A percentile compares a stretch with the other conserved stretches of the same genome.
Evolutionary conservation across 2,797 vertebrate genomes (phyloP).

Genomic region (Enteromius argenteus): DNA sequence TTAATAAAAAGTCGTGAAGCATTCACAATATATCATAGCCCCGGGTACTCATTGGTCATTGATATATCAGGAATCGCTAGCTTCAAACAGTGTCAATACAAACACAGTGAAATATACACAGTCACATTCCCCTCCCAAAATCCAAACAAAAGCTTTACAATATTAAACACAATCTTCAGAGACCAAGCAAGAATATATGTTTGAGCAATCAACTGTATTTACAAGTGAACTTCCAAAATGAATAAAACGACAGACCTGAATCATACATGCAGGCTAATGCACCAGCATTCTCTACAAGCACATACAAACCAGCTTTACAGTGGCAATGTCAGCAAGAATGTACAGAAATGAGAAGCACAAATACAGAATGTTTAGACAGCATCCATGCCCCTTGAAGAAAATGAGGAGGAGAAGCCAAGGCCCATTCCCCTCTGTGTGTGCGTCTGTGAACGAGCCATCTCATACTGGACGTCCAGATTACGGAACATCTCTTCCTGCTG

Average conservation of each 20-base stretch:
- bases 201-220: constrained; percentile 88
- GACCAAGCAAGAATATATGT: constrained; percentile 85
- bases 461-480: constrained; percentile 97
- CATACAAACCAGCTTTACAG: constrained; percentile 70
- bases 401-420: constrained; percentile 92
- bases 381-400: constrained; percentile 91
- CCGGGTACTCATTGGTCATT: background rate
- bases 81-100: constrained; percentile 70
- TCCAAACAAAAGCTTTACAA: constrained; percentile 61
- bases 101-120: constrained; percentile 63
- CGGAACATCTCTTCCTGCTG: constrained; percentile 98
- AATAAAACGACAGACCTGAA: constrained; percentile 91
- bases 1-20: background rate
- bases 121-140: constrained; percentile 41
- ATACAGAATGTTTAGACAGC: constrained; percentile 80
- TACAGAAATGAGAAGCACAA: constrained; percentile 29
- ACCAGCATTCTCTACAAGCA: constrained; percentile 81
- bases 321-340: constrained; percentile 67
- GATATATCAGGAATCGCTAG: background rate
- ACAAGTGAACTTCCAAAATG: constrained; percentile 81
- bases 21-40: constrained; percentile 3
- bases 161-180: constrained; percentile 63
- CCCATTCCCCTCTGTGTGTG: constrained; percentile 98
- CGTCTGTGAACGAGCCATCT: constrained; percentile 98
- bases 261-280: constrained; percentile 94